Percentiles rank a stretch among this genome's conserved stretches.
Evolutionary conservation across 2,888 invertebrate genomes (phyloP).

Genomic region (Hyppa rectilinea): DNA sequence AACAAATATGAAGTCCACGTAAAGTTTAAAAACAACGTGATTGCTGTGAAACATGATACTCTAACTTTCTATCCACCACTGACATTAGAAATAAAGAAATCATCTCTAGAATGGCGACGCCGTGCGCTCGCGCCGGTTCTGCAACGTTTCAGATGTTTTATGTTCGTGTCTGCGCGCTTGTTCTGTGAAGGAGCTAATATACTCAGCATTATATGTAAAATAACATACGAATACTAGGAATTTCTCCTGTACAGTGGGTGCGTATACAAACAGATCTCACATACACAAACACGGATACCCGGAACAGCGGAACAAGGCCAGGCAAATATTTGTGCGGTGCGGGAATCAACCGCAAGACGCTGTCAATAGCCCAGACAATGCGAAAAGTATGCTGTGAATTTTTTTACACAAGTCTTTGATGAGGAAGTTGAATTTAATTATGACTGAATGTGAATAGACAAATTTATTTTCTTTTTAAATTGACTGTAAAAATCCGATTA

Average conservation of each 20-base stretch:
- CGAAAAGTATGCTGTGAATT: conserved; percentile 19
- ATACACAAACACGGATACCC: conserved; percentile 25
- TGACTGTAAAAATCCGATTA: not conserved
- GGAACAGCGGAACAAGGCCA: conserved; percentile 47
- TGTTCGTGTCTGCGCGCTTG: conserved; percentile 8
- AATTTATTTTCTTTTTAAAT: conserved; percentile 3
- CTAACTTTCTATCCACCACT: conserved; percentile 53
- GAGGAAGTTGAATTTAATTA: conserved; percentile 28
- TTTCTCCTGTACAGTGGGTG: conserved; percentile 36
- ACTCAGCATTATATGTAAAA: not conserved
- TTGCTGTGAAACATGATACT: conserved; percentile 48
- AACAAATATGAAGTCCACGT: conserved; percentile 15
- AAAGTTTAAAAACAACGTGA: conserved; percentile 11
- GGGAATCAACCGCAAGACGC: conserved; percentile 34
- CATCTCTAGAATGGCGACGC: conserved; percentile 8
- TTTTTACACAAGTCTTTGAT: not conserved
- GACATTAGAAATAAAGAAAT: conserved; percentile 47
- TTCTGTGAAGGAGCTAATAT: conserved; percentile 9
- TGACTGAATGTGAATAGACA: not conserved
- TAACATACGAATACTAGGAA: not conserved
- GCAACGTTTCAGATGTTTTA: conserved; percentile 5
- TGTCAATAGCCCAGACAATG: conserved; percentile 23
- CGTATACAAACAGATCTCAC: conserved; percentile 42
- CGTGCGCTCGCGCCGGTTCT: conserved; percentile 10
- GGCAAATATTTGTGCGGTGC: conserved; percentile 32